phyloP scores from a whole-genome alignment of 1,140 invertebrate genomes.

The Aphelinus atriplicis region DNA sequence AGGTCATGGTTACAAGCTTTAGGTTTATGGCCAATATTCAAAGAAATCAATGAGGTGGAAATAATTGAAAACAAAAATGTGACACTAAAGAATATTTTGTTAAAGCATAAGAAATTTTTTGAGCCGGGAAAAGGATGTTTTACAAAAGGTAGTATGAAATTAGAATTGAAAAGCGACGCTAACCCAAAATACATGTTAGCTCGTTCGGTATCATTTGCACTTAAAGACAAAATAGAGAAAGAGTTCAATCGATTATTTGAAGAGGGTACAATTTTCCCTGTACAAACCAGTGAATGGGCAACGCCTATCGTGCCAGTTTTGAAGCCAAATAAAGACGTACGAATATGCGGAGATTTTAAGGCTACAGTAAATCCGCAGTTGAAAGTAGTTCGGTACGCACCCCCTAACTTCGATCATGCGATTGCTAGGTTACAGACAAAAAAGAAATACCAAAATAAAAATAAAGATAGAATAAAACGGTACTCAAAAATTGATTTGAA shows the following conservation, averaged over 20 bases:
- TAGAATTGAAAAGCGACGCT: constrained; percentile 36
- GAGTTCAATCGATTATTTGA: constrained; percentile 42
- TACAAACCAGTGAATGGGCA: not conserved
- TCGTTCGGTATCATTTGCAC: constrained; percentile 25
- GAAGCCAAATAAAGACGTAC: constrained; percentile 9
- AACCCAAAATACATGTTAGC: constrained; percentile 52
- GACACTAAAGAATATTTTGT: not conserved
- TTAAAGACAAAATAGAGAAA: too few species aligned
- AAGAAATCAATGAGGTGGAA: not conserved
- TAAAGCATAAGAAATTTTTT: constrained; percentile 7
- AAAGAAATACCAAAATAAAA: not conserved
- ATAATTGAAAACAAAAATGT: not conserved
- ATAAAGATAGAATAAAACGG: too few species aligned
- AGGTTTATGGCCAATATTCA: not conserved
- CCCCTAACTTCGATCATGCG: constrained; percentile 21
- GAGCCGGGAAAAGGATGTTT: not conserved
- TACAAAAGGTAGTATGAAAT: constrained; percentile 20
- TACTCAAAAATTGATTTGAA: constrained; percentile 7
- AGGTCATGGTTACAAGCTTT: not conserved
- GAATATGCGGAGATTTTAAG: constrained; percentile 1
- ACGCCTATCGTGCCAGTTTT: not conserved
- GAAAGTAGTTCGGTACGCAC: not conserved
- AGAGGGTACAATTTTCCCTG: constrained; percentile 14
- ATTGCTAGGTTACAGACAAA: constrained; percentile 5
- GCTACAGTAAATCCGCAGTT: not conserved